These are phyloP conservation scores for Thunnus maccoyii DNA, from an alignment of 2,113 vertebrate species.

Conservation along the genomic window DNA sequence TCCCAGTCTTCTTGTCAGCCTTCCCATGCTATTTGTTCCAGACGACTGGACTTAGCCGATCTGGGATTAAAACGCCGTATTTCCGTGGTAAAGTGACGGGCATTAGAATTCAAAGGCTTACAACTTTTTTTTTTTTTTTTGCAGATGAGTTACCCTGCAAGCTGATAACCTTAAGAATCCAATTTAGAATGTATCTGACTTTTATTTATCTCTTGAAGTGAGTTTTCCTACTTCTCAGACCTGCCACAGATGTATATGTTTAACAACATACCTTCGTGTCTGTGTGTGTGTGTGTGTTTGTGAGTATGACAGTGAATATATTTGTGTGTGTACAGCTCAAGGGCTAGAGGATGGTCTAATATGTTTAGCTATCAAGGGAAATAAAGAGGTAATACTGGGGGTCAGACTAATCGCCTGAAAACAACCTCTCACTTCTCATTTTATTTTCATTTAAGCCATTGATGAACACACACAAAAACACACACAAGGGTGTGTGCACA, in stretches of 20 bases:
- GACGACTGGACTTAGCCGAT: conserved; percentile 67
- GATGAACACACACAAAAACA: conserved; percentile 40
- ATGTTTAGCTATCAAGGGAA: conserved; percentile 76
- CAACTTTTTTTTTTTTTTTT: conserved; percentile 41
- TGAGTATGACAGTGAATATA: conserved; percentile 4
- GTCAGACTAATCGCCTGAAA: conserved; percentile 74
- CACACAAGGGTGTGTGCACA: neutral
- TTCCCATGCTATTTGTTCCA: conserved; percentile 77
- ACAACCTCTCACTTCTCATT: conserved; percentile 57
- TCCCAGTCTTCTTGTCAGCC: conserved; percentile 66
- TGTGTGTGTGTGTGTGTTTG: conserved; percentile 17
- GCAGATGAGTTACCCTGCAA: conserved; percentile 58
- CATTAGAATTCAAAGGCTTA: conserved; percentile 74
- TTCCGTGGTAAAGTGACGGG: conserved; percentile 66
- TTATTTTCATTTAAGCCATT: conserved; percentile 61
- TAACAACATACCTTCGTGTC: conserved; percentile 1
- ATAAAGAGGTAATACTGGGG: conserved; percentile 72
- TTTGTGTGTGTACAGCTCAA: conserved; percentile 43
- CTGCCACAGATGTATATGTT: conserved; percentile 12
- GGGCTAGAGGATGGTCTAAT: conserved; percentile 70
- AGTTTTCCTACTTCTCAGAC: conserved; percentile 19
- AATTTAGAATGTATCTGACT: conserved; percentile 60
- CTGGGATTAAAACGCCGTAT: conserved; percentile 76
- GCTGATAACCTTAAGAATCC: conserved; percentile 73
- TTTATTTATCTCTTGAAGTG: conserved; percentile 47